Base-by-base conservation (phyloP, 1,140 invertebrate species). In the Mylabris phalerata region DNA sequence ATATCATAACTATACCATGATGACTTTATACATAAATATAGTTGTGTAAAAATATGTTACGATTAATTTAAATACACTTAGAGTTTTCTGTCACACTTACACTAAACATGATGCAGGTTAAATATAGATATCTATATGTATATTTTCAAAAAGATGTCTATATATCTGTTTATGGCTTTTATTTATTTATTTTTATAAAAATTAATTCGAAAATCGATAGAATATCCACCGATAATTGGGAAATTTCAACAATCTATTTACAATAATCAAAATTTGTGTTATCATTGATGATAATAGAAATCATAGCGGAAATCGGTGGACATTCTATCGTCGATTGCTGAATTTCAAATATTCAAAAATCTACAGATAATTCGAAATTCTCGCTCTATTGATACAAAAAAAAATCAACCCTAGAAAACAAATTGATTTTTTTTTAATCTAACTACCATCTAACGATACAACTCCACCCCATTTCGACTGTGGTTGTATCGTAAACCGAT, bases 21-120 rank as follows among this genome's bases (percentile, higher is more conserved):
- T 55, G 48, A 41, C 57, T 60, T 57, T 57, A 57, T 61, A 61
- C 59, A 61, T 56, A 56, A 48, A 48, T 32, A 32, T 56, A 56
- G 55, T 60, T 57, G 61, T 63, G 61, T 63, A 63, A 63, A 63
- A 63, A 63, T 63, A 63, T 62, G 61, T 62, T 39, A 59, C 61
- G 61, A 62, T 59, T 55, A 62, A 61, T 62, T 63, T 60, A 60
- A 63, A 60, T 59, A 63, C 58, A 63, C 54, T 48, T 62, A 42
- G 46, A 10, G 13, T n/a, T 57, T 44, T 57, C 49, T 59, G 41
- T 51, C 50, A 59, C 57, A 59, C 57, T 46, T 59, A 52, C 27
- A 59, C 48, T 47, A 59, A 59, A 9, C 13, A 49, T 49, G 45
- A 55, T 59, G 27, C 43, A 41, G 40, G 10, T 24, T 24, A n/a